Conservation (phyloP, 37 sponge, comb jelly and placozoan genomes). For the Chondrilla cf. caribensis region DNA sequence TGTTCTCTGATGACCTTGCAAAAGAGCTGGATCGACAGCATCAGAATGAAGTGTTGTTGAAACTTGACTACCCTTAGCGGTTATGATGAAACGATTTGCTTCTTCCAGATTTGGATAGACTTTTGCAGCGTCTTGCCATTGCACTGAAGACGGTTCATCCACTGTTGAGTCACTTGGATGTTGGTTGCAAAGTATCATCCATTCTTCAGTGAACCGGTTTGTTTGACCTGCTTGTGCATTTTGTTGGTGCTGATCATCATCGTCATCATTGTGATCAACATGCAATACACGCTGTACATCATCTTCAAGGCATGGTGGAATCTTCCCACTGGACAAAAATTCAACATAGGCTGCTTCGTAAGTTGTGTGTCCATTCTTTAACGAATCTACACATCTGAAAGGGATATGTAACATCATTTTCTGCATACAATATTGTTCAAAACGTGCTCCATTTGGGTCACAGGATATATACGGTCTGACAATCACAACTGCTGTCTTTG, state of each 20-base stretch:
- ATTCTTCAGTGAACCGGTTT: slow-evolving; percentile 33
- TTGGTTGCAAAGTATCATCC: slow-evolving; percentile 50
- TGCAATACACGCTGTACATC: slow-evolving; percentile 24
- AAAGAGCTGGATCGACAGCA: neutral
- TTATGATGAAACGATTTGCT: slow-evolving; percentile 24
- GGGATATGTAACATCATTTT: slow-evolving; percentile 47
- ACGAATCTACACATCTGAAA: slow-evolving; percentile 29
- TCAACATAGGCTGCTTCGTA: slow-evolving; percentile 35
- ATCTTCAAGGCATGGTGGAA: slow-evolving; percentile 50
- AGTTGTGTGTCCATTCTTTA: slow-evolving; percentile 2
- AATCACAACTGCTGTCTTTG: slow-evolving; percentile 28
- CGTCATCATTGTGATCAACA: neutral
- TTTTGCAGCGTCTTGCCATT: slow-evolving; percentile 10
- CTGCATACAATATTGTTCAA: slow-evolving; percentile 55
- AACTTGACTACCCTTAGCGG: neutral
- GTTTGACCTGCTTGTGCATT: neutral
- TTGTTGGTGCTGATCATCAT: slow-evolving; percentile 20
- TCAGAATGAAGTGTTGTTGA: no score
- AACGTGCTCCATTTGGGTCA: slow-evolving; percentile 41
- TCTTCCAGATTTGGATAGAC: slow-evolving; percentile 42
- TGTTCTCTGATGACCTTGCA: slow-evolving; percentile 35
- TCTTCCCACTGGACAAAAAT: slow-evolving; percentile 31
- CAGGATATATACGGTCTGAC: slow-evolving; percentile 44
- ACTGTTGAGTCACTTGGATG: neutral
- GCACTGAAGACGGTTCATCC: neutral